phyloP scores from a whole-genome alignment of 1,140 invertebrate species.

The Drosophila willistoni region DNA sequence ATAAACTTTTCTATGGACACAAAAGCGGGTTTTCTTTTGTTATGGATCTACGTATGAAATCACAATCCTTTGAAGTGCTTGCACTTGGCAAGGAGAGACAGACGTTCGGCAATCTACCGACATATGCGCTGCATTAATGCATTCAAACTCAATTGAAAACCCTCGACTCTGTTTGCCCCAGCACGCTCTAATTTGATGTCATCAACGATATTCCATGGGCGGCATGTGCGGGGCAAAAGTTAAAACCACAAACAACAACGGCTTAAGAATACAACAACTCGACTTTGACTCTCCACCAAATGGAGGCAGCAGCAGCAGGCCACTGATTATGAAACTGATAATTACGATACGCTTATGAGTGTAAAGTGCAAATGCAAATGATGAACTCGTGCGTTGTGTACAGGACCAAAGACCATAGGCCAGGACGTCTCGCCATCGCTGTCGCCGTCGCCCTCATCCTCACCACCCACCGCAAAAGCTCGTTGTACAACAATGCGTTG shows the following conservation, averaged over 20 bases:
- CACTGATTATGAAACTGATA: slow-evolving; percentile 54
- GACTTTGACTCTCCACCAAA: slow-evolving; percentile 12
- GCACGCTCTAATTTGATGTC: slow-evolving; percentile 53
- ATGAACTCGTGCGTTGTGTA: slow-evolving; percentile 32
- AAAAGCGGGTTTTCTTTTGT: not conserved
- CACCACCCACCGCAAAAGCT: slow-evolving; percentile 43
- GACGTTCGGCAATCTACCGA: not conserved
- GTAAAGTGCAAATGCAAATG: slow-evolving; percentile 55
- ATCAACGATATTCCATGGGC: slow-evolving; percentile 36
- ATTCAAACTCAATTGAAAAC: slow-evolving; percentile 14
- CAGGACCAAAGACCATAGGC: slow-evolving; percentile 12
- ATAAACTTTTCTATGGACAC: not conserved
- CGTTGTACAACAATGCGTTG: slow-evolving; percentile 35
- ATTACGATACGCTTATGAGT: slow-evolving; percentile 58
- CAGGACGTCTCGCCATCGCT: not conserved
- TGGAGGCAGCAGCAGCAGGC: slow-evolving; percentile 13
- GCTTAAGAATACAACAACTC: slow-evolving; percentile 20
- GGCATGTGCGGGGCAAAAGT: slow-evolving; percentile 44
- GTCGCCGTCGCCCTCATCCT: not conserved
- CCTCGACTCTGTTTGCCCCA: slow-evolving; percentile 33
- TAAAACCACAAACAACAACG: slow-evolving; percentile 44
- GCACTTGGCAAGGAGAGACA: not conserved
- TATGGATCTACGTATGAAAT: not conserved
- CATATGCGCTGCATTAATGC: slow-evolving; percentile 21
- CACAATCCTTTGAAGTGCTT: slow-evolving; percentile 2